phyloP scores from a whole-genome alignment of 64 coral and sea anemone genomes.

The Porites australiensis region DNA sequence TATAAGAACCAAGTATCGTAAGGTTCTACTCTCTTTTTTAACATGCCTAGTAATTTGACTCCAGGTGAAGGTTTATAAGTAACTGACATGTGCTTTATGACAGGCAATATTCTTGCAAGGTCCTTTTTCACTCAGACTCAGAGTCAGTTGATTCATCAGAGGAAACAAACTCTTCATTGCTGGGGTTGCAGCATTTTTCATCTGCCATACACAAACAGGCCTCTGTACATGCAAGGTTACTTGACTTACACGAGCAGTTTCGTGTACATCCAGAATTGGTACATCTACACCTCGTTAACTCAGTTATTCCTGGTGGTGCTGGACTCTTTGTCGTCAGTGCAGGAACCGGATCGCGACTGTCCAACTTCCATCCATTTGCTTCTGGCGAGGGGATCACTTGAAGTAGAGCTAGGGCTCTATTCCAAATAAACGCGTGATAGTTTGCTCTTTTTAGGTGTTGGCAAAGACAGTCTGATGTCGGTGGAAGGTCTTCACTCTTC shows the following conservation, averaged over 20 bases:
- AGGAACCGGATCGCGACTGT: background rate
- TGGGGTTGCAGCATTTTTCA: background rate
- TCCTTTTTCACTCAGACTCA: no score
- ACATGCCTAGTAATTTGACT: no score
- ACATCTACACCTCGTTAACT: background rate
- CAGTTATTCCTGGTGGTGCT: background rate
- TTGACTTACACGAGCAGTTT: constrained; percentile 18
- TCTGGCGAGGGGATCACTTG: constrained; percentile 10
- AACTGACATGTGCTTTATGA: no score
- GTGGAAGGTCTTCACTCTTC: constrained; percentile 30
- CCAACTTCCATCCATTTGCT: constrained; percentile 43
- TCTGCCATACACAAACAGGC: constrained; percentile 32
- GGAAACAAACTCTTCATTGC: no score
- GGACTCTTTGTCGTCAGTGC: background rate
- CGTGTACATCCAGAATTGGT: background rate
- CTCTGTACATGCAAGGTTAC: background rate
- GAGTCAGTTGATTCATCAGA: no score
- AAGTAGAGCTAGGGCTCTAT: background rate
- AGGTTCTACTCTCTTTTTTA: no score
- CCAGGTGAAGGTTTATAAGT: no score
- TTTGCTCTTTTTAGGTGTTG: constrained; percentile 21
- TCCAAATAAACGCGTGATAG: constrained; percentile 18
- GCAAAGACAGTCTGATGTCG: background rate
- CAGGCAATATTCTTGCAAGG: no score
- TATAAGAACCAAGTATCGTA: no score